These are phyloP conservation scores for Chaetorhynchus papuensis DNA, from an alignment of 2,113 vertebrate genomes.

Conservation along the genomic window DNA sequence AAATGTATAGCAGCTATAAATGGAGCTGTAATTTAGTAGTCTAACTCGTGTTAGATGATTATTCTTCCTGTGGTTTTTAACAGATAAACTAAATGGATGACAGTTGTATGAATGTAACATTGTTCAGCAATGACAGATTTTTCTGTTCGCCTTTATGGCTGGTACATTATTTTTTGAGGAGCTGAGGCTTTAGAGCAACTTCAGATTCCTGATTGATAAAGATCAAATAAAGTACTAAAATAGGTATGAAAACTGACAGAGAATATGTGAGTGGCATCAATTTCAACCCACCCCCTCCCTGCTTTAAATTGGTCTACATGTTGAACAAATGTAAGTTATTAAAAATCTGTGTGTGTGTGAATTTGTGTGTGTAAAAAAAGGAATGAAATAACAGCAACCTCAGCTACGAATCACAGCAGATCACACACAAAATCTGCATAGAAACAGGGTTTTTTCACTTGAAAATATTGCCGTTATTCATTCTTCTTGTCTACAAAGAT, in stretches of 20 bases:
- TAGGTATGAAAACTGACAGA: not conserved
- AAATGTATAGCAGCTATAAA: not conserved
- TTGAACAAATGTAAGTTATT: not conserved
- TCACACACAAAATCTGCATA: not conserved
- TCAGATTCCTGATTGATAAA: not conserved
- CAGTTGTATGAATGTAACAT: not conserved
- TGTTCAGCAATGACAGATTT: not conserved
- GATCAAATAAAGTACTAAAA: constrained; percentile 15
- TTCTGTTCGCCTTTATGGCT: not conserved
- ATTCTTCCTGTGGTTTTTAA: not conserved
- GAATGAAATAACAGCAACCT: not conserved
- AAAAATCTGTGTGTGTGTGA: not conserved
- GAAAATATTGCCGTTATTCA: not conserved
- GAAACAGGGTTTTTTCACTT: not conserved
- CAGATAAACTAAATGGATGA: not conserved
- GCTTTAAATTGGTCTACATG: not conserved
- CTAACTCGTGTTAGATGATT: not conserved
- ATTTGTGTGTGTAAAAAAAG: not conserved
- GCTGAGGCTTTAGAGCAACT: not conserved
- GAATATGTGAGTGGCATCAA: not conserved
- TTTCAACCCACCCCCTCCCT: not conserved
- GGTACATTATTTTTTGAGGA: not conserved
- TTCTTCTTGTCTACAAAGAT: not conserved
- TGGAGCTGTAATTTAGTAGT: not conserved
- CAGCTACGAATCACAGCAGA: not conserved